A percentile compares a stretch with the other conserved stretches of the same genome.
phyloP scores from a whole-genome alignment of 2,797 vertebrate genomes.

The Scolopax bukidnonensis region DNA sequence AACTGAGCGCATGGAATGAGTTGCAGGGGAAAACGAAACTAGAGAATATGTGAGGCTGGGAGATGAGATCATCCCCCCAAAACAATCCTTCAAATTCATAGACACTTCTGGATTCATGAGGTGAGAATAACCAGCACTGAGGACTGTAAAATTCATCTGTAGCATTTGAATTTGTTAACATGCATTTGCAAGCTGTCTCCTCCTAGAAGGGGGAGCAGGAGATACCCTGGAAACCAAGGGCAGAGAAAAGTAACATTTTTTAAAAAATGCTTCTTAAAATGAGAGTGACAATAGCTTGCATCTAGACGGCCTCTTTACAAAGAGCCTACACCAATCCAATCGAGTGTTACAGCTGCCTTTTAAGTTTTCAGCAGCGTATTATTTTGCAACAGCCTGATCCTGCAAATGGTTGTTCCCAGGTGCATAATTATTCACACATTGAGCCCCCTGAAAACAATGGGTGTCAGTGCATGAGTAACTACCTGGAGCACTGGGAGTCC shows the following conservation, averaged over 20 bases:
- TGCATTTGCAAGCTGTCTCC: conserved; percentile 47
- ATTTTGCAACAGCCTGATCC: conserved; percentile 39
- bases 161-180: conserved; percentile 58
- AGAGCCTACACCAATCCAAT: background rate
- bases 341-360: conserved; percentile 5
- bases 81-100: conserved; percentile 68
- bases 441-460: conserved; percentile 42
- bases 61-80: conserved; percentile 74
- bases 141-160: conserved; percentile 72
- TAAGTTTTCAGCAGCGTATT: conserved; percentile 40
- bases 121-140: conserved; percentile 65
- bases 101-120: conserved; percentile 75
- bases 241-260: background rate
- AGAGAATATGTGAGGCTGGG: conserved; percentile 69
- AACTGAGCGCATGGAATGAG: conserved; percentile 37
- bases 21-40: conserved; percentile 65
- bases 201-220: background rate
- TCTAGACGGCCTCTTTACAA: background rate
- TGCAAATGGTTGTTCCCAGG: conserved; percentile 41
- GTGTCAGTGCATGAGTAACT: conserved; percentile 36
- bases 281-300: background rate
- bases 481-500: background rate
- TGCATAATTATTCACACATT: conserved; percentile 32
- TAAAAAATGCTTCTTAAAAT: conserved; percentile 13
- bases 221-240: background rate